phyloP scores from a whole-genome alignment of 2,888 invertebrate genomes.

The Agonopterix heracliana region DNA sequence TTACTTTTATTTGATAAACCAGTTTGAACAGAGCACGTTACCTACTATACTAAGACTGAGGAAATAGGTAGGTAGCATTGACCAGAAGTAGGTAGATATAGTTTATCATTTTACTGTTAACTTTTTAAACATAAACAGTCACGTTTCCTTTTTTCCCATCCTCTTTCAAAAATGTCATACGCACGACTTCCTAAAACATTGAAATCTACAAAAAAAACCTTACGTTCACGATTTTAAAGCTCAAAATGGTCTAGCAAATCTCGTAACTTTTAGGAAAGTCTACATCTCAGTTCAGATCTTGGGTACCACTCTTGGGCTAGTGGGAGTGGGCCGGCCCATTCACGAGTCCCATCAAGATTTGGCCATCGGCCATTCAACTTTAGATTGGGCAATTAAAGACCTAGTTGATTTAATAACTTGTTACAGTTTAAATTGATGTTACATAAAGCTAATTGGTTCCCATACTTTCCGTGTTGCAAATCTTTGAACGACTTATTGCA shows the following conservation, averaged over 20 bases:
- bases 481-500: no score
- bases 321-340: slow-evolving; percentile 51
- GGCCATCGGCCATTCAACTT: slow-evolving; percentile 46
- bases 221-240: not conserved
- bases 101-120: not conserved
- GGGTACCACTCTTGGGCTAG: slow-evolving; percentile 18
- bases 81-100: no score
- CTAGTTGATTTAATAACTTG: not conserved
- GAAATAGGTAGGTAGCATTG: no score
- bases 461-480: no score
- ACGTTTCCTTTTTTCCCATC: not conserved
- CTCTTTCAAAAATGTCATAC: not conserved
- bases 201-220: not conserved
- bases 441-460: no score
- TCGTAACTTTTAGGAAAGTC: no score
- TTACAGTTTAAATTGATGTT: no score
- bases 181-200: not conserved
- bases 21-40: no score
- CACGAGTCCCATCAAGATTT: slow-evolving; percentile 45
- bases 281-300: no score
- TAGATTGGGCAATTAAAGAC: slow-evolving; percentile 41
- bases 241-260: no score
- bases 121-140: not conserved
- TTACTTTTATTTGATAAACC: no score
- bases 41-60: no score